Conservation (phyloP, 2,113 vertebrate species). For the Thunnus maccoyii region DNA sequence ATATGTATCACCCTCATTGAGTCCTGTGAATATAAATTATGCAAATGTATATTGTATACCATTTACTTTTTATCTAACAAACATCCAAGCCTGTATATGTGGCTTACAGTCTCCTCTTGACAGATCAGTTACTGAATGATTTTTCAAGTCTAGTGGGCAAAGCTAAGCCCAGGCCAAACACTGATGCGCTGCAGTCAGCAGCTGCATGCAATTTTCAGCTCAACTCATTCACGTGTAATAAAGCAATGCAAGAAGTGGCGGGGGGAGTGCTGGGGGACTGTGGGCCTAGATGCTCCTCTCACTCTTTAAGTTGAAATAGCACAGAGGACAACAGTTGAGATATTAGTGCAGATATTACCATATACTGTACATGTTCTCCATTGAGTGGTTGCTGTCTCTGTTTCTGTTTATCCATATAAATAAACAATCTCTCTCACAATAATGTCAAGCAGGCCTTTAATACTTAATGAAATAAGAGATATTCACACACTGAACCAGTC, state of each 20-base stretch:
- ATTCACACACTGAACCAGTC: constrained; percentile 28
- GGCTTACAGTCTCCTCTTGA: constrained; percentile 72
- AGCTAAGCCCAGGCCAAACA: constrained; percentile 85
- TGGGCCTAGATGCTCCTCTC: constrained; percentile 87
- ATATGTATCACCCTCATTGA: background rate
- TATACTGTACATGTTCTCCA: background rate
- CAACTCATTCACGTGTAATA: constrained; percentile 92
- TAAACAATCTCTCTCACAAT: constrained; percentile 26
- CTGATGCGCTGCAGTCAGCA: constrained; percentile 87
- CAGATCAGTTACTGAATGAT: constrained; percentile 87
- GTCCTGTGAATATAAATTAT: background rate
- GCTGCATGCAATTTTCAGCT: constrained; percentile 92
- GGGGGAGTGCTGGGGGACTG: constrained; percentile 83
- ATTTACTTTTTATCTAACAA: background rate
- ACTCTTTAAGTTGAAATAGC: constrained; percentile 82
- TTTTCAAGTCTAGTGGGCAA: constrained; percentile 89
- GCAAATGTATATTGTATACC: background rate
- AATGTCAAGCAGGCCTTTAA: background rate
- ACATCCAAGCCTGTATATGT: background rate
- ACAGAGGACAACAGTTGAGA: constrained; percentile 76
- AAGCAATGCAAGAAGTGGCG: constrained; percentile 89
- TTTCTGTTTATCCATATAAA: constrained; percentile 2
- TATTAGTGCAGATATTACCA: background rate
- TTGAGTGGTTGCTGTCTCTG: background rate
- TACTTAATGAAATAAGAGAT: constrained; percentile 43